Evolutionary conservation across 2,888 invertebrate genomes (phyloP).

Genomic region (Leptopilina syphax): DNA sequence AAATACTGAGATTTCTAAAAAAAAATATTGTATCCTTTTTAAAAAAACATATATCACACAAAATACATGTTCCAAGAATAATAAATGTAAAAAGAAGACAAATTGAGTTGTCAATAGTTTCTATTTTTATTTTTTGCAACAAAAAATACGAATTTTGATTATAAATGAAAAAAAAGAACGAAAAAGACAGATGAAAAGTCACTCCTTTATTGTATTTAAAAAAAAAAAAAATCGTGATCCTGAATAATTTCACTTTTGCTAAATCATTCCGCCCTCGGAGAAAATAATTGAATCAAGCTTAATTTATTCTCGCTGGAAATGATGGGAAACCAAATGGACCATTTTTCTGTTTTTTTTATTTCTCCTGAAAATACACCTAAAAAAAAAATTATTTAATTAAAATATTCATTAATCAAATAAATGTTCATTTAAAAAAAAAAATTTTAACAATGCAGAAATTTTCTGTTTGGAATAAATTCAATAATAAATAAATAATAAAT

Average conservation of each 20-base stretch:
- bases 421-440: no score
- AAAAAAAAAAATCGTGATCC: neutral
- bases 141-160: neutral
- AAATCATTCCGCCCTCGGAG: conserved; percentile 10
- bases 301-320: conserved; percentile 6
- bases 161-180: neutral
- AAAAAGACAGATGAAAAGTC: neutral
- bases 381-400: no score
- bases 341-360: neutral
- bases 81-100: no score
- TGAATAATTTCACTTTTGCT: conserved; percentile 31
- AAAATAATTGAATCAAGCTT: conserved; percentile 32
- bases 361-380: neutral
- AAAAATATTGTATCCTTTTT: neutral
- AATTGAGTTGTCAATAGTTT: no score
- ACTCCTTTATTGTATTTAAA: neutral
- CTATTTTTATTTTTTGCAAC: no score
- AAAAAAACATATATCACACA: no score
- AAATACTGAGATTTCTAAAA: neutral
- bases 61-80: no score
- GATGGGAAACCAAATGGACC: conserved; percentile 4
- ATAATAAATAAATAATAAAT: no score
- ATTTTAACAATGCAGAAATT: no score
- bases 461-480: no score
- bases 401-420: no score